phyloP scores from a whole-genome alignment of 1,140 invertebrate species.

The Luehdorfia chinensis region DNA sequence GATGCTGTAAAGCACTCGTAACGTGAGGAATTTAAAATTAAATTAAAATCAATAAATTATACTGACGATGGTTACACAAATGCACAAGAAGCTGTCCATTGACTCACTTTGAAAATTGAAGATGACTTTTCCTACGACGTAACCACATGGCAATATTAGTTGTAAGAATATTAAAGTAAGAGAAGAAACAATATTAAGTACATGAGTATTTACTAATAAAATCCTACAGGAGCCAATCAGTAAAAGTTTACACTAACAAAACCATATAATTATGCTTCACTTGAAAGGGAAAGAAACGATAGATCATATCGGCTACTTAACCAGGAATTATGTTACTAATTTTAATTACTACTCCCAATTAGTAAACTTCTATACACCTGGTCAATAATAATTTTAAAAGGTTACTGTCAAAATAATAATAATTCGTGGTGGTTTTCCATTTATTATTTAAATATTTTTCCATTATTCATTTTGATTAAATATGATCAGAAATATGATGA shows the following conservation, averaged over 20 bases:
- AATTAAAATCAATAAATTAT: too few relatives aligned
- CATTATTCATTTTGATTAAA: not conserved
- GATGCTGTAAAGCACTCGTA: too few relatives aligned
- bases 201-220: too few relatives aligned
- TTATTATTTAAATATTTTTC: not conserved
- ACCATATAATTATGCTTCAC: not conserved
- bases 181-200: too few relatives aligned
- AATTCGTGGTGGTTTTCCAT: not conserved
- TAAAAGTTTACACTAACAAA: not conserved
- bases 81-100: too few relatives aligned
- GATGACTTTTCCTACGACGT: too few relatives aligned
- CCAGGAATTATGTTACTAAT: constrained; percentile 1
- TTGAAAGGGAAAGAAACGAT: not conserved
- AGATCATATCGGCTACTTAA: not conserved
- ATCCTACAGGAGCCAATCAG: not conserved
- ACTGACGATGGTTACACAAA: too few relatives aligned
- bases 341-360: not conserved
- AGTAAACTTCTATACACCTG: not conserved
- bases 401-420: not conserved
- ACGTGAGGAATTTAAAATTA: too few relatives aligned
- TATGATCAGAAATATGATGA: not conserved
- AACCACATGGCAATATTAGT: too few relatives aligned
- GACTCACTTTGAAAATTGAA: too few relatives aligned
- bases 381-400: not conserved
- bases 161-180: too few relatives aligned